Evolutionary conservation across 2,797 vertebrate species (phyloP).

Genomic region (Discoglossus pictus): DNA sequence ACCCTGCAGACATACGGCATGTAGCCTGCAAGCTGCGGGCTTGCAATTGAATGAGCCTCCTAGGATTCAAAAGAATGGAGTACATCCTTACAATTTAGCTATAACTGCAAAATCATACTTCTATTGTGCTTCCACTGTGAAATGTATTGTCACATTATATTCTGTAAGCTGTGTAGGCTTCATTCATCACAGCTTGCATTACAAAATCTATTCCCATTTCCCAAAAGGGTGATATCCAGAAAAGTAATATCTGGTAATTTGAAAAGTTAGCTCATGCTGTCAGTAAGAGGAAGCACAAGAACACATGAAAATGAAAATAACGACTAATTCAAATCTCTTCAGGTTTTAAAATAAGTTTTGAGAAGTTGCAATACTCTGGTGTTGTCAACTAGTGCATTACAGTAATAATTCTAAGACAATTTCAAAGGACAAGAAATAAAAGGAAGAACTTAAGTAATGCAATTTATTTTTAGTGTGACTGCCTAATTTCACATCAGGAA

Average conservation of each 20-base stretch:
- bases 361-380: conserved; percentile 4
- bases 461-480: too few relatives aligned
- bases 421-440: too few relatives aligned
- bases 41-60: too few relatives aligned
- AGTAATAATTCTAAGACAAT: background rate
- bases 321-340: conserved; percentile 28
- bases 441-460: too few relatives aligned
- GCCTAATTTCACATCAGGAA: too few relatives aligned
- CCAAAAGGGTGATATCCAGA: conserved; percentile 39
- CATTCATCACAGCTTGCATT: conserved; percentile 44
- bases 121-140: conserved; percentile 36
- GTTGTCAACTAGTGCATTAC: conserved; percentile 16
- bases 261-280: conserved; percentile 42
- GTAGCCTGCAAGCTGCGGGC: too few relatives aligned
- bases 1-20: too few relatives aligned
- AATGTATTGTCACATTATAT: conserved; percentile 40
- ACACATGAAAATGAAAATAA: conserved; percentile 36
- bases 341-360: conserved; percentile 37
- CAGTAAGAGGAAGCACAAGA: conserved; percentile 33
- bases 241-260: conserved; percentile 43
- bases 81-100: conserved; percentile 37
- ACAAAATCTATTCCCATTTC: conserved; percentile 42
- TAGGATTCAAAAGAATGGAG: too few relatives aligned
- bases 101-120: conserved; percentile 22
- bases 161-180: conserved; percentile 37